Evolutionary conservation across 2,113 vertebrate genomes (phyloP), one percentile per base, ranked within the genome.

Genomic region (Puntigrus tetrazona): DNA sequence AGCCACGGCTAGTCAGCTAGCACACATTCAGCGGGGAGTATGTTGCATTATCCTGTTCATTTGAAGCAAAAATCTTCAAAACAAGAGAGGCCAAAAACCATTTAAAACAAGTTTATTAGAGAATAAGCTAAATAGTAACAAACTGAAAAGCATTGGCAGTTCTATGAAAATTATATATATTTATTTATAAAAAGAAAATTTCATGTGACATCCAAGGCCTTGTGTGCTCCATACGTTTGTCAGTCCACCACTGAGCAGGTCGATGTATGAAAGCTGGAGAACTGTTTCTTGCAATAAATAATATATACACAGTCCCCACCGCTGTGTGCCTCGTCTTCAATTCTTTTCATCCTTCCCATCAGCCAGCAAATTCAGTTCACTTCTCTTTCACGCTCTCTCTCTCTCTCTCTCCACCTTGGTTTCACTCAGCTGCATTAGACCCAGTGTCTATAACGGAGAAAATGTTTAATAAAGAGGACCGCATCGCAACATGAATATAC

Each of bases 391-490:
- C 11, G n/a, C n/a, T 41, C 41, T 41, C 41, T 41, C 41, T 41
- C 36, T 0, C 3, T 41, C 52, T 52, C 27, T 69, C 84, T 22
- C 41, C 41, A 27, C 14, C 13, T 34, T 20, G 34, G 27, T 65
- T 86, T 96, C 94, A 95, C 92, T 97, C 96, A 55, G 95, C 92
- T 89, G 96, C 92, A 84, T 92, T 96, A 90, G 96, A 97, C 88
- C 96, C 95, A 47, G 95, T 97, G 92, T 98, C 97, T 99, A 88
- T 27, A 82, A 85, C 67, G 61, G 34, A 86, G 47, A 57, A 41
- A n/a, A 43, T 3, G 43, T 55, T 59, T 8, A 16, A 65, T 67
- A 1, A 73, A 6, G 7, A 31, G 7, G 47, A 86, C 7, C 16
- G 29, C 55, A 61, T 43, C 27, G 25, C 36, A 85, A 7, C 9